Conservation (phyloP, 2,797 vertebrate species). For the Phrynocephalus vlangalii region DNA sequence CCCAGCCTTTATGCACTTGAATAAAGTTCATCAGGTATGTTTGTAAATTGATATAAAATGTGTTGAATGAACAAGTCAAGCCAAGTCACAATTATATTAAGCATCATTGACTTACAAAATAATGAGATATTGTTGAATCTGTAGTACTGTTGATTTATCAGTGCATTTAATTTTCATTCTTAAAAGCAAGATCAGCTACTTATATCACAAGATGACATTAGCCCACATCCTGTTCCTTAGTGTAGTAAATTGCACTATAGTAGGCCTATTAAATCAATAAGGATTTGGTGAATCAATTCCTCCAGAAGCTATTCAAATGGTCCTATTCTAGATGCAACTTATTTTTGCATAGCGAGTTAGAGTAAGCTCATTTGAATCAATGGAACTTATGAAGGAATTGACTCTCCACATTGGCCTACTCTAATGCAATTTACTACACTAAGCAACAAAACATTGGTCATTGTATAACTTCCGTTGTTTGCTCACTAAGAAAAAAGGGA, state of each 20-base stretch:
- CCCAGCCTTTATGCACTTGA: slow-evolving; percentile 89
- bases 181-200: neutral
- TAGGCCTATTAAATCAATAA: too few relatives aligned
- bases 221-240: too few relatives aligned
- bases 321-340: too few relatives aligned
- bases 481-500: neutral
- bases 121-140: neutral
- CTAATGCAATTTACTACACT: too few relatives aligned
- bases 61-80: neutral
- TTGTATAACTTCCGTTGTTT: neutral
- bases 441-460: too few relatives aligned
- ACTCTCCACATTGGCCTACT: too few relatives aligned
- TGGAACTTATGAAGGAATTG: too few relatives aligned
- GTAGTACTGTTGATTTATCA: neutral
- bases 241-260: too few relatives aligned
- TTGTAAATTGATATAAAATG: neutral
- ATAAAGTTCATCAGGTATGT: slow-evolving; percentile 92
- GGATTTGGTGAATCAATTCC: too few relatives aligned
- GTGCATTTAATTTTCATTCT: neutral
- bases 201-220: neutral
- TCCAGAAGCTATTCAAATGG: too few relatives aligned
- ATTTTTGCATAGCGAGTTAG: too few relatives aligned
- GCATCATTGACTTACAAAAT: neutral
- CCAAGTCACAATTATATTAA: neutral
- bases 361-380: too few relatives aligned